phyloP scores from a whole-genome alignment of 2,888 invertebrate species.

The Graphium colonna region DNA sequence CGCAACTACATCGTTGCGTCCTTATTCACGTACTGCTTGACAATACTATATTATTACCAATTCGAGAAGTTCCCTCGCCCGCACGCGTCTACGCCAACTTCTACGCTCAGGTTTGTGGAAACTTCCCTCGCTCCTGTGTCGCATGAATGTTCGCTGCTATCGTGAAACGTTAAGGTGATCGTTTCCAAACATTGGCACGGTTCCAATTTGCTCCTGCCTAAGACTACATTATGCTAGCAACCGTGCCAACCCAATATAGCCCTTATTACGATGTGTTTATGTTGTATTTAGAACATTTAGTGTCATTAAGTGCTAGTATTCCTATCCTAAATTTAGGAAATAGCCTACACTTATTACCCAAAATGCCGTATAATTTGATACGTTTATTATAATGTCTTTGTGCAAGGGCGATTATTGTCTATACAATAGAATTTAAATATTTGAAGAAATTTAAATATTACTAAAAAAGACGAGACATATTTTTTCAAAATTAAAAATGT shows the following conservation, averaged over 20 bases:
- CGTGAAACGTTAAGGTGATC: conserved; percentile 58
- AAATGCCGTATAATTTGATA: conserved; percentile 26
- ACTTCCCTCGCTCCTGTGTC: conserved; percentile 46
- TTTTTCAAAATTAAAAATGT: too few relatives aligned
- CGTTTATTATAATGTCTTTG: conserved; percentile 24
- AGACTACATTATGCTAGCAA: conserved; percentile 34
- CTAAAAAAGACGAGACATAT: too few relatives aligned
- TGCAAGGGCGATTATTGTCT: conserved; percentile 9
- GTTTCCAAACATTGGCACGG: conserved; percentile 56
- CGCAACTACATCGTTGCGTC: neutral
- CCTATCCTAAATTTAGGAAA: conserved; percentile 27
- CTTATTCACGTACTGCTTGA: neutral
- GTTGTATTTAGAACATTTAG: conserved; percentile 30
- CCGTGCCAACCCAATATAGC: conserved; percentile 28
- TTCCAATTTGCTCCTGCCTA: conserved; percentile 49
- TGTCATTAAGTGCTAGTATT: conserved; percentile 20
- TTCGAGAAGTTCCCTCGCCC: conserved; percentile 35
- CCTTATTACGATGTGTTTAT: conserved; percentile 29
- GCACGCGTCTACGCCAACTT: conserved; percentile 25
- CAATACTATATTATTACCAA: neutral
- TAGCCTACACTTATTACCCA: conserved; percentile 24
- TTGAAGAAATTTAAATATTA: neutral
- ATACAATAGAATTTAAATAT: neutral
- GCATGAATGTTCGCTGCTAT: conserved; percentile 56
- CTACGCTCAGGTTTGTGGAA: conserved; percentile 47